A percentile compares a stretch with the other conserved stretches of the same genome.
phyloP scores from a whole-genome alignment of 2,888 invertebrate species.

The Ophion ventricosus region DNA sequence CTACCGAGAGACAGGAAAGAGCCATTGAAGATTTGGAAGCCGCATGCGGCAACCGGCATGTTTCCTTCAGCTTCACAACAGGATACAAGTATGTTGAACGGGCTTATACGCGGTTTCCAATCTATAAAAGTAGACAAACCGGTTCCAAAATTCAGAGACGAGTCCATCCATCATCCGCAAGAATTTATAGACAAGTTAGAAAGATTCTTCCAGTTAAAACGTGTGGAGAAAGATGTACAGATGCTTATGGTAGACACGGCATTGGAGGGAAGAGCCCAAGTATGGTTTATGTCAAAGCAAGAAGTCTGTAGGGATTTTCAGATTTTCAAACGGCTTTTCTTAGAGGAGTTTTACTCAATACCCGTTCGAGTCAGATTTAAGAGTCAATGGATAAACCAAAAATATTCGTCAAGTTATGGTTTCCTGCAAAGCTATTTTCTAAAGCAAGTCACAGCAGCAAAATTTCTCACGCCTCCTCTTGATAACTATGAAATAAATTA shows the following conservation, averaged over 20 bases:
- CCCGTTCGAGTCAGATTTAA: not conserved
- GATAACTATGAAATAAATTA: slow-evolving; percentile 24
- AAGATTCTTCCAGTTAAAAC: no score
- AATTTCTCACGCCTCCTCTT: slow-evolving; percentile 14
- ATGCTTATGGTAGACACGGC: not conserved
- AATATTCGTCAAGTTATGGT: not conserved
- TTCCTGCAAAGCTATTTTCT: not conserved
- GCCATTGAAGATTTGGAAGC: not conserved
- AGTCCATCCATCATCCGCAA: no score
- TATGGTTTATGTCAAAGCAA: no score
- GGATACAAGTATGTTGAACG: not conserved
- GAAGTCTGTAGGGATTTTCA: not conserved
- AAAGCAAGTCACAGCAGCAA: not conserved
- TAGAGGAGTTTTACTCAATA: not conserved
- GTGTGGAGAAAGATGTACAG: no score
- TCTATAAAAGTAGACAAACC: not conserved
- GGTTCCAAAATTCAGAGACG: no score
- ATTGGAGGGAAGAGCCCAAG: not conserved
- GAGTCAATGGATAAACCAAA: not conserved
- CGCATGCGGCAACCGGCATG: not conserved
- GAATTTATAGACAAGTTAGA: no score
- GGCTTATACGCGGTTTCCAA: not conserved
- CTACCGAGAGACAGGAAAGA: not conserved
- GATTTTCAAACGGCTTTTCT: not conserved
- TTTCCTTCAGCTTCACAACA: no score